phyloP scores from a whole-genome alignment of 2,888 invertebrate species.

The Dryobotodes eremita region DNA sequence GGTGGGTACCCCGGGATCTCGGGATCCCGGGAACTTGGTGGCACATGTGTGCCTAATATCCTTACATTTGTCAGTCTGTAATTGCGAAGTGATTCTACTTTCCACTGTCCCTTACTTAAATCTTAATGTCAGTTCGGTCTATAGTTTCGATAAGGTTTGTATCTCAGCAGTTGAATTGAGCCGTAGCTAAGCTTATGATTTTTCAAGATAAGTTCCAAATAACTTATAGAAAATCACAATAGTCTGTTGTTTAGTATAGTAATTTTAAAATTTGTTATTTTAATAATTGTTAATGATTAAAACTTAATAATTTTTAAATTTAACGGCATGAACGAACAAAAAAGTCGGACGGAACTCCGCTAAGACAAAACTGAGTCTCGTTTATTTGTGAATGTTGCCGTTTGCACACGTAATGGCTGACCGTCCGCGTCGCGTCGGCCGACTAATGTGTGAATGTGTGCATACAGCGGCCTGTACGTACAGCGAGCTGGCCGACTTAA shows the following conservation, averaged over 20 bases:
- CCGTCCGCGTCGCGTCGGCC: too few species aligned
- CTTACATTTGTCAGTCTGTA: slow-evolving; percentile 90
- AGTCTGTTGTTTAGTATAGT: not conserved
- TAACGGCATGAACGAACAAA: too few species aligned
- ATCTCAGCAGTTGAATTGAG: slow-evolving; percentile 11
- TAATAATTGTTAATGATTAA: not conserved
- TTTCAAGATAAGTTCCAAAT: too few species aligned
- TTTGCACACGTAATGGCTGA: too few species aligned
- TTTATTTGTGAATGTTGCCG: too few species aligned
- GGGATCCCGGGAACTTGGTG: slow-evolving; percentile 76
- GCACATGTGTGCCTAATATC: slow-evolving; percentile 90
- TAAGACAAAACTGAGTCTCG: too few species aligned
- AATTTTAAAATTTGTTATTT: too few species aligned
- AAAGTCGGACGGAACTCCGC: too few species aligned
- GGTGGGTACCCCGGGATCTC: slow-evolving; percentile 44
- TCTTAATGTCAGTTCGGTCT: slow-evolving; percentile 87
- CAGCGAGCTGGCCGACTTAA: too few species aligned
- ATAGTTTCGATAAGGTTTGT: slow-evolving; percentile 70
- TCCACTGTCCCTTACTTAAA: slow-evolving; percentile 87
- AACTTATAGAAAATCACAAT: not conserved
- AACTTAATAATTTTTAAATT: too few species aligned
- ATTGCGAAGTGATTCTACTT: slow-evolving; percentile 89
- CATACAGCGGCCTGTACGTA: too few species aligned
- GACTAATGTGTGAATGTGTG: too few species aligned
- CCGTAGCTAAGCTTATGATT: slow-evolving; percentile 3